Evolutionary conservation across 2,797 vertebrate genomes (phyloP).

Genomic region (Rhinichthys osculus): DNA sequence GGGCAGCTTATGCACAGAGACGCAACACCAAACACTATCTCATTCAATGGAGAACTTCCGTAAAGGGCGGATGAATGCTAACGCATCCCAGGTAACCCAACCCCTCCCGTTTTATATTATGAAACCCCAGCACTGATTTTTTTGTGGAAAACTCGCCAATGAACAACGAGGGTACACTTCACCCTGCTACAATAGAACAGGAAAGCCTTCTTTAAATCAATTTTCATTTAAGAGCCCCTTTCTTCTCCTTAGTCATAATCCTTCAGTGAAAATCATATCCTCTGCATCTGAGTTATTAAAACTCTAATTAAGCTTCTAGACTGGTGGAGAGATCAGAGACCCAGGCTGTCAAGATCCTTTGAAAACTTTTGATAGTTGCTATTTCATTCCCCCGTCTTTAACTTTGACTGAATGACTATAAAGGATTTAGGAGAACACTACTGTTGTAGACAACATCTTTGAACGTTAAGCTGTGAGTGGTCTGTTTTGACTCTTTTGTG

Average conservation of each 20-base stretch:
- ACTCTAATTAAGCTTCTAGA: conserved; percentile 38
- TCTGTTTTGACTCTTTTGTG: conserved; percentile 17
- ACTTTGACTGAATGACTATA: conserved; percentile 5
- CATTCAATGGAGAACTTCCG: background rate
- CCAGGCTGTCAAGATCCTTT: background rate
- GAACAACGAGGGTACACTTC: background rate
- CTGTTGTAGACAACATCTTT: background rate
- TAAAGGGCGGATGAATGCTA: background rate
- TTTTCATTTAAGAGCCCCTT: conserved; percentile 18
- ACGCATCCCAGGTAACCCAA: background rate
- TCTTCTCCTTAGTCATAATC: conserved; percentile 22
- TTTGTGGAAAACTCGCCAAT: background rate
- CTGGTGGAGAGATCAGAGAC: conserved; percentile 7
- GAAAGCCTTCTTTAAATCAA: conserved; percentile 19
- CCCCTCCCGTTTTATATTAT: background rate
- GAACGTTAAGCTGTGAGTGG: background rate
- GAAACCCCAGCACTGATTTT: background rate
- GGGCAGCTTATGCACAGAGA: background rate
- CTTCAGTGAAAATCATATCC: conserved; percentile 28
- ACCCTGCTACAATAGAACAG: background rate
- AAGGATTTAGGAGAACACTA: background rate
- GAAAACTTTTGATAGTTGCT: conserved; percentile 17
- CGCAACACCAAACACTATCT: background rate
- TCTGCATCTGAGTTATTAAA: conserved; percentile 27
- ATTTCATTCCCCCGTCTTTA: background rate